Conservation (phyloP, 1,140 invertebrate species). For the Neodiprion pinetum region DNA sequence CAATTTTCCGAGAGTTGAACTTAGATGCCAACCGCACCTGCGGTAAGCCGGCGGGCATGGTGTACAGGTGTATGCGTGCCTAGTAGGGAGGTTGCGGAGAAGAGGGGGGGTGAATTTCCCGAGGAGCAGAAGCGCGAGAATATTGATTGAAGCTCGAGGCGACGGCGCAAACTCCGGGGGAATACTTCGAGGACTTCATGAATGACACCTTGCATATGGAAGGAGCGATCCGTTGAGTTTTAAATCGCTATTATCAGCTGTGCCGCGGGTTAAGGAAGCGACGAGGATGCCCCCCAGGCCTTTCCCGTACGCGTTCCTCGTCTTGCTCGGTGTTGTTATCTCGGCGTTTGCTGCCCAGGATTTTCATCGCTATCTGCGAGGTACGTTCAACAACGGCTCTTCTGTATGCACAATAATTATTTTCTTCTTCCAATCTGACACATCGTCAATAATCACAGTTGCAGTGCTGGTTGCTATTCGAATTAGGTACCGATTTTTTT, state of each 20-base stretch:
- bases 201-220: slow-evolving; percentile 7
- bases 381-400: too few species aligned
- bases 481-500: too few species aligned
- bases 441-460: too few species aligned
- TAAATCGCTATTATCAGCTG: background rate
- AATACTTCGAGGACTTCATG: background rate
- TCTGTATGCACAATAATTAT: too few species aligned
- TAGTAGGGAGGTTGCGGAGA: too few species aligned
- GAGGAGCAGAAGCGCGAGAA: background rate
- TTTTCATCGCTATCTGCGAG: too few species aligned
- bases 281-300: slow-evolving; percentile 6
- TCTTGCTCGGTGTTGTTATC: background rate
- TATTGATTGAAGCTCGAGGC: background rate
- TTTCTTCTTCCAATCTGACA: too few species aligned
- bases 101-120: background rate
- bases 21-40: too few species aligned
- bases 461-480: too few species aligned
- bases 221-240: background rate
- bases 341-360: background rate
- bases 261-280: slow-evolving; percentile 6
- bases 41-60: too few species aligned
- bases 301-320: background rate
- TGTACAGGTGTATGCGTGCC: too few species aligned
- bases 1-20: too few species aligned
- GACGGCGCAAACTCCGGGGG: background rate